Base-by-base conservation (phyloP, 1,140 invertebrate genomes). In the Lycorma delicatula region DNA sequence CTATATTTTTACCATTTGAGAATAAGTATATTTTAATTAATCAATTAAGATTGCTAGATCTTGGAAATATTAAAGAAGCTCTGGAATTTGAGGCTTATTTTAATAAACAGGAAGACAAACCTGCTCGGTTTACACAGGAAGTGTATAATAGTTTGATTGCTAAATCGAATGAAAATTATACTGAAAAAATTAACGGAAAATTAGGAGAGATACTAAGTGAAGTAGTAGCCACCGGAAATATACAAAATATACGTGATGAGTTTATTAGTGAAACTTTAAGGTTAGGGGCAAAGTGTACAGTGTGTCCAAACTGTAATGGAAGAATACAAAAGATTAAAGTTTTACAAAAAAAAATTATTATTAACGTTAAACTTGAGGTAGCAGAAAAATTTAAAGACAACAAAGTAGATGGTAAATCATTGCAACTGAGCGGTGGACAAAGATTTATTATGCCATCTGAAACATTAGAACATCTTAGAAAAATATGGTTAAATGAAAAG, bases 401-500 rank as follows among this genome's bases (percentile, higher is more conserved):
- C 16, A 22, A 5, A 22, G 23, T 22, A 31, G 16, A 26, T 12
- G 38, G 50, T 7, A 47, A 18, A 26, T 31, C 50, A 18, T 22
- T 25, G 6, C 20, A 60, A 67, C 61, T 61, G 69, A 58, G 69
- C 74, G 65, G 66, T 71, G 22, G 65, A 54, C 62, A 67, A 63
- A 54, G 60, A 58, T 61, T 22, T 56, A 31, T 67, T 22, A 53
- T 79, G 71, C 82, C 84, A 1, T 77, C 82, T 70, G 78, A 83
- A 60, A 77, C 78, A 7, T 82, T 82, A 64, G 76, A 84, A 29
- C 83, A 87, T 70, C 75, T 98, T 48, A 76, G 83, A 46, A 68
- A 81, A 34, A 74, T 97, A 22, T 97, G 89, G 80, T 63, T 76
- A 34, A 83, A 86, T 60, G 89, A 98, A 67, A 76, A 77, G 18